Evolutionary conservation across 1,140 invertebrate genomes (phyloP).

Genomic region (Bombus fervidus): DNA sequence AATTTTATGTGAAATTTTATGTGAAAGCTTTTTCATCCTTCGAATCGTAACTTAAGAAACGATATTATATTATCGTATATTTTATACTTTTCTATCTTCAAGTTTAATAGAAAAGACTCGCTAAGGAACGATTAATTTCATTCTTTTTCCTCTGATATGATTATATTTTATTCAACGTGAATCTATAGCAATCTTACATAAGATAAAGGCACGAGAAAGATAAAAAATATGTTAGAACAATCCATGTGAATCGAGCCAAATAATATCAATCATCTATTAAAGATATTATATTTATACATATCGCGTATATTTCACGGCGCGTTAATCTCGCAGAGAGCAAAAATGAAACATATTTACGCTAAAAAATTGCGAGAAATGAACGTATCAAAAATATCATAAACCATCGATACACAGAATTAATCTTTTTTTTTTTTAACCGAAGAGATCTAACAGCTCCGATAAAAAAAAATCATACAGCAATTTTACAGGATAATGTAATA

Average conservation of each 20-base stretch:
- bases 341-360: neutral
- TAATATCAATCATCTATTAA: neutral
- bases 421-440: neutral
- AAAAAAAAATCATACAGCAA: neutral
- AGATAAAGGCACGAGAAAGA: too few relatives aligned
- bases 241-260: neutral
- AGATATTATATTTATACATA: too few relatives aligned
- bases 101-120: neutral
- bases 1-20: too few relatives aligned
- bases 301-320: too few relatives aligned
- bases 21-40: too few relatives aligned
- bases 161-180: neutral
- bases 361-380: neutral
- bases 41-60: too few relatives aligned
- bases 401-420: neutral
- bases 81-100: too few relatives aligned
- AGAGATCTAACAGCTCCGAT: neutral
- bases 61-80: too few relatives aligned
- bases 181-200: neutral
- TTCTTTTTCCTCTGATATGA: too few relatives aligned
- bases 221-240: neutral
- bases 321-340: neutral
- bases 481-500: too few relatives aligned
- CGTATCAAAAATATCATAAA: neutral
- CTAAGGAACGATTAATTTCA: neutral